Evolutionary conservation across 2,113 vertebrate species (phyloP).

Genomic region (Merops nubicus): DNA sequence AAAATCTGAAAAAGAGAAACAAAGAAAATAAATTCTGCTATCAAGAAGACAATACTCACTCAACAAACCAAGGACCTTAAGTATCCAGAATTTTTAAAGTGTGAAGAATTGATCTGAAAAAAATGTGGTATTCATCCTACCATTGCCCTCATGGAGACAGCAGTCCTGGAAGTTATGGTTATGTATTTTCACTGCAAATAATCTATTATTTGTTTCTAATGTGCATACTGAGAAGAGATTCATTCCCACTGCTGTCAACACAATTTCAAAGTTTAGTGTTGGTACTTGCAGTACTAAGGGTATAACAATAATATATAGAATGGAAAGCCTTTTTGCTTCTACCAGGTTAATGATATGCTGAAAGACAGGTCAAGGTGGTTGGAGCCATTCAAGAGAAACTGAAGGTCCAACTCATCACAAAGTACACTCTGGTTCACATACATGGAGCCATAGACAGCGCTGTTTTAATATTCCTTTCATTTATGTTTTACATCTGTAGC

Average conservation of each 20-base stretch:
- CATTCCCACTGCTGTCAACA: not conserved
- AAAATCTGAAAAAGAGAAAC: not conserved
- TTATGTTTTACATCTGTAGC: not conserved
- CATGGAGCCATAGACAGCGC: rapidly evolving
- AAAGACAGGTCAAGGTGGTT: not conserved
- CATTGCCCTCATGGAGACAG: not conserved
- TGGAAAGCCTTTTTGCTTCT: not conserved
- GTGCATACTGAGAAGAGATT: not conserved
- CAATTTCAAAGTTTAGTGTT: not conserved
- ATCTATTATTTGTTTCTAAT: not conserved
- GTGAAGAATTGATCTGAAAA: not conserved
- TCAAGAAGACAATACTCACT: not conserved
- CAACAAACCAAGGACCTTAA: not conserved
- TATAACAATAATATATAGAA: not conserved
- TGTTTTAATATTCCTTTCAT: not conserved
- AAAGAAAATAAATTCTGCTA: not conserved
- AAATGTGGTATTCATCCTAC: not conserved
- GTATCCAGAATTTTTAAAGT: not conserved
- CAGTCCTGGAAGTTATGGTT: not conserved
- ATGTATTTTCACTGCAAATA: not conserved
- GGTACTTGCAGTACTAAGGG: not conserved
- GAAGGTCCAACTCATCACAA: not conserved
- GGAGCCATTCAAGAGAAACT: not conserved
- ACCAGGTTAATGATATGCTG: not conserved
- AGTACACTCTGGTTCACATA: not conserved